Conservation (phyloP, 2,888 invertebrate species). For the Anagyrus pseudococci region DNA sequence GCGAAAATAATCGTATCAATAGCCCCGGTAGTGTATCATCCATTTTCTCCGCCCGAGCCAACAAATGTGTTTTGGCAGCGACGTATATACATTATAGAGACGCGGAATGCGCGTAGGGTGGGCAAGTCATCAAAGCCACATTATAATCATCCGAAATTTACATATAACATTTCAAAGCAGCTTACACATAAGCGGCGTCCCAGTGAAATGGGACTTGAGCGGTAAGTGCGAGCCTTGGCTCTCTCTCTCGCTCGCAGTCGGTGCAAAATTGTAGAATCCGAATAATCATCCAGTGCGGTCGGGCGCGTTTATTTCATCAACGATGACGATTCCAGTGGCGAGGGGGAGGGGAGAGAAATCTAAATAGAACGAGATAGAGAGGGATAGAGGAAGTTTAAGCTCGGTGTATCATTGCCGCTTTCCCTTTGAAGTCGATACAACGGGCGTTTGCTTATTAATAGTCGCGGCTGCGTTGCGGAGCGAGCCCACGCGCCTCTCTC, state of each 20-base stretch:
- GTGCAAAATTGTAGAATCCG: not conserved
- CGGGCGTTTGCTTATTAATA: constrained; percentile 37
- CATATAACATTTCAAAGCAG: not conserved
- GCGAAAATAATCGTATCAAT: too few species aligned
- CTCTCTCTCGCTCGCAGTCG: not conserved
- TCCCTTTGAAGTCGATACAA: constrained; percentile 36
- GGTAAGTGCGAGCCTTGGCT: not conserved
- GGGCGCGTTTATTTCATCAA: constrained; percentile 29
- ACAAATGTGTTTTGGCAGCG: too few species aligned
- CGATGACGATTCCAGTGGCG: constrained; percentile 28
- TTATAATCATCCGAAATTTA: not conserved
- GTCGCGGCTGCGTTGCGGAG: constrained; percentile 7
- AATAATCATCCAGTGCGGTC: not conserved
- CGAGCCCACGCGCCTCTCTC: not conserved
- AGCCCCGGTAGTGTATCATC: too few species aligned
- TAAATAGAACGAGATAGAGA: not conserved
- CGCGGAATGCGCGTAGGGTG: too few species aligned
- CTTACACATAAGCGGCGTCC: not conserved
- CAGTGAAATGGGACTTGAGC: not conserved
- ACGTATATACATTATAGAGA: too few species aligned
- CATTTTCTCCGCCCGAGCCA: too few species aligned
- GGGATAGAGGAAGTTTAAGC: too few species aligned
- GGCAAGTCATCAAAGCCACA: not conserved
- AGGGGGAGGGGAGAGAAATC: not conserved
- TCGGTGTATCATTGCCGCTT: constrained; percentile 21